Evolutionary conservation across 2,113 vertebrate species (phyloP), one percentile per base, ranked within the genome.

Genomic region (Rynchops niger): DNA sequence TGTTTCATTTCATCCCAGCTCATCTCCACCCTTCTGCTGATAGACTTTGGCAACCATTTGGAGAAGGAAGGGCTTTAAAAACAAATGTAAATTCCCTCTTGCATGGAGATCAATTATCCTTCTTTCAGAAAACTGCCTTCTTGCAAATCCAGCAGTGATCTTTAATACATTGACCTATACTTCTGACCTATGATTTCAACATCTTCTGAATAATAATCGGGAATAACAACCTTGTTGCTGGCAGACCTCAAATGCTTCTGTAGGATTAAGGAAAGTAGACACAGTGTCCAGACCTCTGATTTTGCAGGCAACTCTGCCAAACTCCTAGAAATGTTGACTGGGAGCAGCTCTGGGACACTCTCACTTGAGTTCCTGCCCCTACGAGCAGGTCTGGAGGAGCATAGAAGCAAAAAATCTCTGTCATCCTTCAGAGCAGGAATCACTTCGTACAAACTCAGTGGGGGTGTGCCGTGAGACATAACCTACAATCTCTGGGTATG

Each of bases 1-100:
- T 88, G 45, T 91, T 96, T 94, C 3, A 69, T 95, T 96, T 92
- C 43, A 91, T 55, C 23, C 56, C 61, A 85, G 43, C 21, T 85
- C 62, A 69, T 94, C 27, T 38, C 27, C 4, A 53, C 12, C 34
- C 30, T 88, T 82, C 47, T 63, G 50, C 45, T 79, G 61, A 59
- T 42, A 85, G 62, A 90, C 30, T 86, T 82, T 50, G 40, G 49
- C 58, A 90, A 66, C 30, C 56, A 21, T 53, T 36, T 88, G 20
- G 50, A 72, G n/a, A 91, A 87, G 72, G 29, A 62, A 13, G 4
- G 16, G 9, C 40, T 86, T 86, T 80, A 61, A 88, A 90, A 93
- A 11, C 12, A 65, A 30, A 56, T 83, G 62, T 65, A 40, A 82
- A 90, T 61, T 19, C 47, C 23, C 74, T 71, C 53, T 77, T 52